Percentiles rank a stretch among this genome's conserved stretches.
Evolutionary conservation across 64 coral and sea anemone genomes (phyloP).

Genomic region (Montipora capricornis): DNA sequence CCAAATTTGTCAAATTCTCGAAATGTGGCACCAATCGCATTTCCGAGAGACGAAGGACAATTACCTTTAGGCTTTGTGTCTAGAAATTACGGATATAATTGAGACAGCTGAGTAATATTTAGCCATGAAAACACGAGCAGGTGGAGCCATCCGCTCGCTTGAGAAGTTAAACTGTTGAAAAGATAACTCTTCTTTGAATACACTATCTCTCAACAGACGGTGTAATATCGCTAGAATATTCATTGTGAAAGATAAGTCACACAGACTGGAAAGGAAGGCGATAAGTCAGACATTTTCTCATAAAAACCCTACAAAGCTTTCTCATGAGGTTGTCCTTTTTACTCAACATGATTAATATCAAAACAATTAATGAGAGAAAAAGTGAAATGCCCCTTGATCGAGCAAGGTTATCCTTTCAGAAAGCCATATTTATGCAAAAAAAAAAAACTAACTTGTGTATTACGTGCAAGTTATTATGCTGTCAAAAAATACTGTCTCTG

Average conservation of each 20-base stretch:
- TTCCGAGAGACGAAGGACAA: conserved; percentile 21
- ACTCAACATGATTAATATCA: conserved; percentile 54
- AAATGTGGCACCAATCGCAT: conserved; percentile 18
- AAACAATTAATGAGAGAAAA: conserved; percentile 27
- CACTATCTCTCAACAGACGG: neutral
- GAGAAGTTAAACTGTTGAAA: conserved; percentile 26
- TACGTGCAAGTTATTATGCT: conserved; percentile 11
- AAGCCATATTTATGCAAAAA: conserved; percentile 23
- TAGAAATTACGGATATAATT: conserved; percentile 41
- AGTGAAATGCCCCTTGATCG: conserved; percentile 41
- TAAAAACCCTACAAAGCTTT: neutral
- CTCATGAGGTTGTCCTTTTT: conserved; percentile 31
- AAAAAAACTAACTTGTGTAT: conserved; percentile 2
- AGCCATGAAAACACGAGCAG: conserved; percentile 40
- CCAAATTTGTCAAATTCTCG: neutral
- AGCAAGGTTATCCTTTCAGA: conserved; percentile 40
- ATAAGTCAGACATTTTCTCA: conserved; percentile 32
- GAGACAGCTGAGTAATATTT: conserved; percentile 54
- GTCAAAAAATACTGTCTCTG: neutral
- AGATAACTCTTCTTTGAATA: conserved; percentile 22
- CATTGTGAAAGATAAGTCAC: neutral
- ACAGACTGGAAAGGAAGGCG: neutral
- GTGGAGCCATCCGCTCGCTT: conserved; percentile 37
- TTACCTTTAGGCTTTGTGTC: conserved; percentile 47
- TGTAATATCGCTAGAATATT: conserved; percentile 1